A percentile compares a stretch with the other conserved stretches of the same genome.
These are phyloP conservation scores for Pasiphila rectangulata DNA, from an alignment of 2,888 invertebrate genomes.

Conservation along the genomic window DNA sequence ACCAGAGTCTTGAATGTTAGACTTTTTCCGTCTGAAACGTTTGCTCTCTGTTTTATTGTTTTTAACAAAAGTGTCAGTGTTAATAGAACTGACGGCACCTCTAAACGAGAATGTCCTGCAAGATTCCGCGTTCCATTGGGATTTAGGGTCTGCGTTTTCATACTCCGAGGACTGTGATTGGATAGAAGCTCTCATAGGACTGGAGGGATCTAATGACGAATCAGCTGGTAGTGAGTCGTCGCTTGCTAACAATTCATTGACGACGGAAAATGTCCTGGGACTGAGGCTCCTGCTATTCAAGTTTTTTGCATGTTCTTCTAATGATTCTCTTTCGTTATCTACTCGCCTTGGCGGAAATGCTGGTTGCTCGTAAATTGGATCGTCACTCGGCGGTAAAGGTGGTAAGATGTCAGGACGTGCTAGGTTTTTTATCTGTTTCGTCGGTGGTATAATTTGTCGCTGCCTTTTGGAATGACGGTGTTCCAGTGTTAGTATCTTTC, in stretches of 20 bases:
- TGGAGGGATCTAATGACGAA: slow-evolving; percentile 53
- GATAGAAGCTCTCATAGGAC: slow-evolving; percentile 77
- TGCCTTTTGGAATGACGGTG: slow-evolving; percentile 87
- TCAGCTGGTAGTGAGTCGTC: slow-evolving; percentile 47
- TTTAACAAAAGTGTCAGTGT: slow-evolving; percentile 68
- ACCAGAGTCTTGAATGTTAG: slow-evolving; percentile 86
- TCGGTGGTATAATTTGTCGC: slow-evolving; percentile 80
- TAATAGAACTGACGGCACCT: slow-evolving; percentile 43
- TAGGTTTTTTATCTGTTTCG: slow-evolving; percentile 67
- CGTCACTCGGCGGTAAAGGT: slow-evolving; percentile 78
- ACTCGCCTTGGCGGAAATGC: slow-evolving; percentile 79
- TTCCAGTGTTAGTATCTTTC: slow-evolving; percentile 85
- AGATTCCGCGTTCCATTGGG: slow-evolving; percentile 41
- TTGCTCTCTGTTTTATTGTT: slow-evolving; percentile 53
- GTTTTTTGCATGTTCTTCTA: slow-evolving; percentile 83
- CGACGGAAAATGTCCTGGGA: slow-evolving; percentile 62
- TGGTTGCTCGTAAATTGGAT: slow-evolving; percentile 82
- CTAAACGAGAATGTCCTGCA: slow-evolving; percentile 49
- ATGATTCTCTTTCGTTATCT: slow-evolving; percentile 50
- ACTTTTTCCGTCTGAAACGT: slow-evolving; percentile 58
- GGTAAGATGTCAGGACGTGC: slow-evolving; percentile 86
- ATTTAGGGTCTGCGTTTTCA: slow-evolving; percentile 56
- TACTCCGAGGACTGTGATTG: slow-evolving; percentile 75
- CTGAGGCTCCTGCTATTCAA: slow-evolving; percentile 83
- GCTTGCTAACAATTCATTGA: slow-evolving; percentile 41